Conservation (phyloP, 1,140 invertebrate species). For the Riptortus pedestris region DNA sequence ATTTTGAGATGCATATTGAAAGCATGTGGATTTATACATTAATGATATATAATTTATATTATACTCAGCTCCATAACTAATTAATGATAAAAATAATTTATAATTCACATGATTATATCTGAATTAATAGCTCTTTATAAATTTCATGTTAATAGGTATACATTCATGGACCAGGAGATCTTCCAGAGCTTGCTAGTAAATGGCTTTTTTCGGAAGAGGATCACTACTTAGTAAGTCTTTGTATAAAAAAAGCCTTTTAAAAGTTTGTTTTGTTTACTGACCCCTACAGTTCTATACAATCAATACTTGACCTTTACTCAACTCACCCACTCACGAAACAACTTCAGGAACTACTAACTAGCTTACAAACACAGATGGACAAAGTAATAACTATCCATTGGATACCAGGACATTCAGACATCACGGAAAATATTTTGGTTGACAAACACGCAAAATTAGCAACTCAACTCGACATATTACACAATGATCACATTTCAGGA, state of each 20-base stretch:
- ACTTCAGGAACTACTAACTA: too few relatives aligned
- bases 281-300: neutral
- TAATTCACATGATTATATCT: neutral
- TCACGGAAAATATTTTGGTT: too few relatives aligned
- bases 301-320: too few relatives aligned
- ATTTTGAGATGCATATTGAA: neutral
- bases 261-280: neutral
- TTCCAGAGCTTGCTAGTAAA: constrained; percentile 47
- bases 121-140: neutral
- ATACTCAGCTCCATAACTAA: neutral
- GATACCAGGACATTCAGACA: too few relatives aligned
- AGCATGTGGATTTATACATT: neutral
- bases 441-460: too few relatives aligned
- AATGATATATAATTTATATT: neutral
- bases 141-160: constrained; percentile 38
- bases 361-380: too few relatives aligned
- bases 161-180: constrained; percentile 46
- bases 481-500: too few relatives aligned
- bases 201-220: constrained; percentile 39
- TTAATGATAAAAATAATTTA: neutral
- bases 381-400: too few relatives aligned
- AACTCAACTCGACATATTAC: too few relatives aligned
- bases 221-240: constrained; percentile 31
- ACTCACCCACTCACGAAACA: too few relatives aligned
- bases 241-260: neutral